A percentile compares a stretch with the other conserved stretches of the same genome.
These are phyloP conservation scores for Boleophthalmus pectinirostris DNA, from an alignment of 2,113 vertebrate genomes.

Conservation along the genomic window DNA sequence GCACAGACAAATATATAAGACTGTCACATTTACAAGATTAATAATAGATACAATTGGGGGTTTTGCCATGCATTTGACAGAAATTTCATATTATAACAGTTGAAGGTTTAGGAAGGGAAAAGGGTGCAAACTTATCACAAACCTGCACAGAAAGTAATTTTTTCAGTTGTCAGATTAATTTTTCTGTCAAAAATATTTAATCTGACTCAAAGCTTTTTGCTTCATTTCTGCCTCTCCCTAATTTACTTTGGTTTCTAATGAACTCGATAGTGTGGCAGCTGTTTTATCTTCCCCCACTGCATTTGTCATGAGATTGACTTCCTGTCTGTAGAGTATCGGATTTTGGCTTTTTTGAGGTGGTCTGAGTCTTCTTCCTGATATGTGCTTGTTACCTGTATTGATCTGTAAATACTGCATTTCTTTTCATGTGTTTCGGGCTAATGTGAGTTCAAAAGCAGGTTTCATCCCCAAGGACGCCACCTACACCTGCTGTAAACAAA, in stretches of 20 bases:
- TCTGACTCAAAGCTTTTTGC: neutral
- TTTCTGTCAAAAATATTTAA: neutral
- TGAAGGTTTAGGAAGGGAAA: neutral
- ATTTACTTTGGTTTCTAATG: neutral
- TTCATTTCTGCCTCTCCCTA: neutral
- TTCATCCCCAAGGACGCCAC: slow-evolving; percentile 8
- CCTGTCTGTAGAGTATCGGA: neutral
- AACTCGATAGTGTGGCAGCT: neutral
- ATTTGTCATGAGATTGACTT: neutral
- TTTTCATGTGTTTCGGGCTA: slow-evolving; percentile 33
- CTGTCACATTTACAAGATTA: no score
- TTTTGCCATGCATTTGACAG: no score
- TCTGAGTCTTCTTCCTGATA: neutral
- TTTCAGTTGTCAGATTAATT: neutral
- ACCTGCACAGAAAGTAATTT: neutral
- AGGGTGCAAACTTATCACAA: neutral
- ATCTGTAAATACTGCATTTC: neutral
- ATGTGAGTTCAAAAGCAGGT: slow-evolving; percentile 36
- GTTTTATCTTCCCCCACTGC: no score
- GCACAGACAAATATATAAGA: no score
- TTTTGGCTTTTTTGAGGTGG: neutral
- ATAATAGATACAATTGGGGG: no score
- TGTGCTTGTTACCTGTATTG: neutral
- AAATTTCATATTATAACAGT: no score
- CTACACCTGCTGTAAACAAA: slow-evolving; percentile 37